These are phyloP conservation scores for Plebejus melissa DNA, from an alignment of 2,888 invertebrate species.

Conservation along the genomic window DNA sequence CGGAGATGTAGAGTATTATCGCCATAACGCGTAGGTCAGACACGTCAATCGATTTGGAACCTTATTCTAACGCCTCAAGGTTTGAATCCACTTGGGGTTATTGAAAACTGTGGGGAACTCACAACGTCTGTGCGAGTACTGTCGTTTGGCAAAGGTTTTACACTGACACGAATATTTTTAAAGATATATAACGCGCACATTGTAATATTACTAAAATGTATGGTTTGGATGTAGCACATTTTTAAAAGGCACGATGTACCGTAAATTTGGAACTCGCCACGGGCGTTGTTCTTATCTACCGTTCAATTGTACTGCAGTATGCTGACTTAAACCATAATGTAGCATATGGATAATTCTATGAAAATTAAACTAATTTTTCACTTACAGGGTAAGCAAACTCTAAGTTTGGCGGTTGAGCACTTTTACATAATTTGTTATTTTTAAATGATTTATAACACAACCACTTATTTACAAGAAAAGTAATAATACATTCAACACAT, in stretches of 20 bases:
- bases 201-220: constrained; percentile 24
- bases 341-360: not conserved
- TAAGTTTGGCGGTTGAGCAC: not conserved
- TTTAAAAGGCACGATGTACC: constrained; percentile 23
- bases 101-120: constrained; percentile 36
- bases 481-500: not conserved
- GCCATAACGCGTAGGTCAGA: constrained; percentile 33
- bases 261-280: constrained; percentile 11
- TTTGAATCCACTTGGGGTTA: constrained; percentile 24
- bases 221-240: constrained; percentile 21
- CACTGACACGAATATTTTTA: constrained; percentile 30
- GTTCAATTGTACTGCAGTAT: constrained; percentile 19
- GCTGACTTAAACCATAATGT: not conserved
- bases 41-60: constrained; percentile 27
- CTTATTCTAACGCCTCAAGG: constrained; percentile 28
- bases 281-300: constrained; percentile 13
- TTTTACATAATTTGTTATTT: not conserved
- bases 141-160: constrained; percentile 35
- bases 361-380: not conserved
- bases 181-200: constrained; percentile 20
- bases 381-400: not conserved
- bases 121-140: constrained; percentile 41
- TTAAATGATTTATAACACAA: not conserved
- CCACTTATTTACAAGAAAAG: not conserved
- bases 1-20: constrained; percentile 38